These are phyloP conservation scores for Cydia splendana DNA, from an alignment of 1,140 invertebrate species.

Conservation along the genomic window DNA sequence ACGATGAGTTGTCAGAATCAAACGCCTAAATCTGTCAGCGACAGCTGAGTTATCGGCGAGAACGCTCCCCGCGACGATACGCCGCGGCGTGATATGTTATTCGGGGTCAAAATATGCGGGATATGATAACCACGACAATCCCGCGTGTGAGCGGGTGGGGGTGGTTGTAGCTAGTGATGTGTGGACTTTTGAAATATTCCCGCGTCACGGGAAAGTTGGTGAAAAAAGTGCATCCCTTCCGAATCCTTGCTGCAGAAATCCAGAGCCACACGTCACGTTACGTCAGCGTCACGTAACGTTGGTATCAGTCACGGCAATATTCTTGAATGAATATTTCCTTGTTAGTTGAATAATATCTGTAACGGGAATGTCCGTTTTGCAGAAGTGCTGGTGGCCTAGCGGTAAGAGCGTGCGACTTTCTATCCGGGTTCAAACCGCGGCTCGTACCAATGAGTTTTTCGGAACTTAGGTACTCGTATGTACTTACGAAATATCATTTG, in stretches of 20 bases:
- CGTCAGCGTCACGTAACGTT: too few relatives aligned
- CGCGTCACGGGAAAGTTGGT: neutral
- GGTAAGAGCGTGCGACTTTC: too few relatives aligned
- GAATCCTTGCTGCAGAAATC: too few relatives aligned
- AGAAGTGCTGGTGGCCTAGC: too few relatives aligned
- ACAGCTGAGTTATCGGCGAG: constrained; percentile 23
- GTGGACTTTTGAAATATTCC: neutral
- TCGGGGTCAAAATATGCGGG: constrained; percentile 30
- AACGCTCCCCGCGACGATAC: constrained; percentile 19
- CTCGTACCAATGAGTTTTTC: too few relatives aligned
- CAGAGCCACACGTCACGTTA: too few relatives aligned
- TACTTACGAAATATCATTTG: too few relatives aligned
- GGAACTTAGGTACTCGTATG: too few relatives aligned
- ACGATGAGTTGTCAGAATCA: constrained; percentile 30
- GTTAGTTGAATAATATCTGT: neutral
- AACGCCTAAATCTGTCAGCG: constrained; percentile 23
- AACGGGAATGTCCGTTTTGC: neutral
- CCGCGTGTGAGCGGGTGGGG: constrained; percentile 10
- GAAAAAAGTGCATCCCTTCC: neutral
- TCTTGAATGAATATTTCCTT: neutral
- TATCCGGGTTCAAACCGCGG: too few relatives aligned
- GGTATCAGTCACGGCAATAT: too few relatives aligned
- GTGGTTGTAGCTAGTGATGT: neutral
- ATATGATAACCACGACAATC: constrained; percentile 31
- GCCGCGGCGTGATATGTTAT: constrained; percentile 31